Evolutionary conservation across 1,140 invertebrate genomes (phyloP), one percentile per base, ranked within the genome.

Genomic region (Ceratina australensis): DNA sequence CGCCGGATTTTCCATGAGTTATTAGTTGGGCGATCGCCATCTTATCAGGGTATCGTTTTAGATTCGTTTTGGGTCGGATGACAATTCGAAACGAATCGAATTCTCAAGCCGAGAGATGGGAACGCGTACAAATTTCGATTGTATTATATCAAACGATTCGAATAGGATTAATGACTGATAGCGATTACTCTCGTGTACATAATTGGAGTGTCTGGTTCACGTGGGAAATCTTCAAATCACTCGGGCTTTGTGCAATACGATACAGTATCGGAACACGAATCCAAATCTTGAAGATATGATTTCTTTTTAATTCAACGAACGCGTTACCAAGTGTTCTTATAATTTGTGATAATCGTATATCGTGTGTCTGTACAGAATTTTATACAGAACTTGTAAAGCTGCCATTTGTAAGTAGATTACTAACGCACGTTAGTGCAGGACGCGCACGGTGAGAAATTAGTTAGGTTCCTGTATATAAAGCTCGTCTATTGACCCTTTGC

Each of bases 351-450:
- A n/a, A 28, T 54, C 22, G 18, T 13, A 28, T 56, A 24, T 59
- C 54, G 42, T 54, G 18, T 28, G 26, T 78, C 65, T 63, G 54
- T 78, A 81, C 56, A 72, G 49, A 77, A 77, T 85, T 85, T 86
- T 86, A 78, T 85, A 86, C 56, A 66, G 76, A 65, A 86, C 69
- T 61, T 79, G 69, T 85, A 81, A 86, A 73, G 84, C 84, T 86
- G 81, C 84, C 81, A 86, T 80, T 80, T 83, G 75, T 24, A 59
- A 16, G 26, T 67, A 78, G 64, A 64, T 42, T 79, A 67, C 78
- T 86, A 78, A 81, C 26, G 83, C 83, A 85, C 49, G 26, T 13
- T 47, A 72, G n/a, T 8, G 47, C n/a, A 52, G 24, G 24, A 64
- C 59, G 61, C 47, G 42, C 13, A 16, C 16, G 22, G 22, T 22